Evolutionary conservation across 2,797 vertebrate genomes (phyloP), one percentile per base, ranked within the genome.

Genomic region (Aselliscus stoliczkanus): DNA sequence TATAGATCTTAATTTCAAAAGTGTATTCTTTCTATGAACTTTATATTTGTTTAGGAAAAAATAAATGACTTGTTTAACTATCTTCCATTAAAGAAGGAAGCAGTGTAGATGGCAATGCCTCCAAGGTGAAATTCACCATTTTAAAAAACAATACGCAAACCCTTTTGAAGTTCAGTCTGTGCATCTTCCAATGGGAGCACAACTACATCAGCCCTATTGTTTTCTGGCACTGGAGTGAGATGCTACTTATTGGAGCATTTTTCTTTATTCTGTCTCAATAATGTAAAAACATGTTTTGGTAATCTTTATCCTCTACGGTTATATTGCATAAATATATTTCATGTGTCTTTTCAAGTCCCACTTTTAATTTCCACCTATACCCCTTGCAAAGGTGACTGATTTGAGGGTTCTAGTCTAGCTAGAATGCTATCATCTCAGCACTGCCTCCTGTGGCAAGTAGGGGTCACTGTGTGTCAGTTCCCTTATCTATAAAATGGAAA

Each of bases 1-100:
- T 65, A 80, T 34, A 84, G 73, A 84, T 81, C 44, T 94, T 89
- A 65, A 95, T 95, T 93, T 86, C 1, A 83, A 94, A 96, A 92
- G 76, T 31, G 1, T 56, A 67, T 83, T 65, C 9, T 21, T 91
- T 56, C n/a, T 65, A 21, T 44, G 64, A 88, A 95, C 18, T 80
- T 93, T 39, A 83, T 84, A 95, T 95, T 88, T 79, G 58, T 95
- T 90, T 50, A 90, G 21, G n/a, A 54, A 80, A 70, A 79, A 80
- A 25, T 85, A 79, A 77, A 31, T 90, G 60, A 69, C 1, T 64
- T 69, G 42, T 17, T 47, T 82, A 88, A 83, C 27, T 89, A 72
- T 73, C 67, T 84, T 93, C 31, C 81, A 5, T 82, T 81, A 80
- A 91, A 31, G 37, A 93, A n/a, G 7, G 47, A 80, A 70, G 29